Base-by-base conservation (phyloP, 2,888 invertebrate genomes). In the Noctua pronuba region DNA sequence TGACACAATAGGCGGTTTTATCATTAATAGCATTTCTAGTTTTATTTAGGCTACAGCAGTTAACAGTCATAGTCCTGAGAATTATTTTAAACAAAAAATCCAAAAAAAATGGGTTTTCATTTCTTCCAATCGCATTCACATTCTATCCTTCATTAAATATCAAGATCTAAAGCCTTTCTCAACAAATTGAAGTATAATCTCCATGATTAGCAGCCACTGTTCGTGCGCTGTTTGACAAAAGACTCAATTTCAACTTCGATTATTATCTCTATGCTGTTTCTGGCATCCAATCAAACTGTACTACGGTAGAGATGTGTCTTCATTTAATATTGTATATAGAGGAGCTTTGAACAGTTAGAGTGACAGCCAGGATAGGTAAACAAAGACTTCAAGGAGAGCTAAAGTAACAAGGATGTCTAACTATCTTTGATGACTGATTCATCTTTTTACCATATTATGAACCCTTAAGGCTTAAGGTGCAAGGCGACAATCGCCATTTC, bases 181-280 rank as follows among this genome's bases (percentile, higher is more conserved):
- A 31, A 31, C 46, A n/a, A 68, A 44, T 52, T 72, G 68, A 65
- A 82, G 71, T 75, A 85, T 65, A 74, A 84, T 81, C 68, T 55
- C 60, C 46, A 72, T 81, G 85, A 82, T 74, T 80, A 82, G 60
- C 69, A 74, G 62, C 7, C 44, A 24, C 41, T 80, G 60, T 75
- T 82, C 70, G 80, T 58, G 46, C 66, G 68, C 46, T 49, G 85
- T 71, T 75, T 74, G 65, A 83, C 83, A 83, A 83, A 83, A 85
- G 83, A 76, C 83, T 73, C 86, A 76, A 83, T 83, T 83, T 76
- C 65, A 82, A 83, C 86, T 85, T 83, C 69, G 62, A 85, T 83
- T 83, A 84, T 82, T 64, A 83, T 82, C 86, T 69, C n/a, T 62
- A 35, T 65, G 64, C 72, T 83, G 83, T 83, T 72, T 65, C 60